phyloP scores from a whole-genome alignment of 2,797 vertebrate species.

The Scyliorhinus canicula region DNA sequence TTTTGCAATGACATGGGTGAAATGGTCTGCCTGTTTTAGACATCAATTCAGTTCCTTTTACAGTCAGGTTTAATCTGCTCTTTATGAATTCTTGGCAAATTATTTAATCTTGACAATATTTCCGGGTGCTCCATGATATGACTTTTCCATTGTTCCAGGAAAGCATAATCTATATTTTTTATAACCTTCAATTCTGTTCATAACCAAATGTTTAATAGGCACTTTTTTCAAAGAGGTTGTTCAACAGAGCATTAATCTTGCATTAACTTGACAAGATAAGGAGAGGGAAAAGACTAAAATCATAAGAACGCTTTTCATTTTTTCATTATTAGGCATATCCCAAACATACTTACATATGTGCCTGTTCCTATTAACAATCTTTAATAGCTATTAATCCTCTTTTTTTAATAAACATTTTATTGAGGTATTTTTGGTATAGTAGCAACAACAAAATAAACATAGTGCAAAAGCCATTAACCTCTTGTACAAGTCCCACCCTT shows the following conservation, averaged over 20 bases:
- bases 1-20: background rate
- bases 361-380: background rate
- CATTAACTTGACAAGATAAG: background rate
- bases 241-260: background rate
- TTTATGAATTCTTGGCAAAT: background rate
- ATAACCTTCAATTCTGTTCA: background rate
- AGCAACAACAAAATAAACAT: no score
- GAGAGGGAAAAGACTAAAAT: background rate
- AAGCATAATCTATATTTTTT: background rate
- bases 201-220: background rate
- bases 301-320: background rate
- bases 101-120: background rate
- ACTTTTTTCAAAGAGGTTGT: background rate
- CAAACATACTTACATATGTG: background rate
- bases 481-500: no score
- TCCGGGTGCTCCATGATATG: background rate
- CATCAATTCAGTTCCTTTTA: background rate
- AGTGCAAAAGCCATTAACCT: no score
- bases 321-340: background rate
- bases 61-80: background rate
- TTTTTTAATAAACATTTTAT: no score
- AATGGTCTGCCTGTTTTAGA: background rate
- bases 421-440: no score
- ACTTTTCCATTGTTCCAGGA: background rate
- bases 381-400: background rate